Conservation (phyloP, 2,888 invertebrate genomes). For the Allophyes oxyacanthae region DNA sequence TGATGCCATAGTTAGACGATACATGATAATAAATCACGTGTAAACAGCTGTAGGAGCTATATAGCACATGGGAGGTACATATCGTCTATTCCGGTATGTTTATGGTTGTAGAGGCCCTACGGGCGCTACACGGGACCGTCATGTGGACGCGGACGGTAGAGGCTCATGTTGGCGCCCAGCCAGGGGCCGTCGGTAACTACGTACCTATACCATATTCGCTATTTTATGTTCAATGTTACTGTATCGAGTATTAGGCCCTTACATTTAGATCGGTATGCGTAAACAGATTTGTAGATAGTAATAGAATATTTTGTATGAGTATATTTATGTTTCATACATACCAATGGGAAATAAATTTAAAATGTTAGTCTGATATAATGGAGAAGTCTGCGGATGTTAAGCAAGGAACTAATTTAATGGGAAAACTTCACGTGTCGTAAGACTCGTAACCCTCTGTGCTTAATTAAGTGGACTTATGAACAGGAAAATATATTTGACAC, state of each 20-base stretch:
- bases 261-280: conserved; percentile 37
- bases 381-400: neutral
- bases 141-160: conserved; percentile 36
- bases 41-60: conserved; percentile 14
- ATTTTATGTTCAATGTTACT: conserved; percentile 42
- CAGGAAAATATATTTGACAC: conserved; percentile 26
- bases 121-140: conserved; percentile 40
- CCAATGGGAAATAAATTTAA: neutral
- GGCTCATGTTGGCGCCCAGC: conserved; percentile 46
- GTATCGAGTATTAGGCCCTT: conserved; percentile 25
- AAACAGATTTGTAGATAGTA: conserved; percentile 25
- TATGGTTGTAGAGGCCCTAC: conserved; percentile 42
- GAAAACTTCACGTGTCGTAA: conserved; percentile 6
- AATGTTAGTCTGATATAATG: neutral
- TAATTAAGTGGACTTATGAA: too few relatives aligned
- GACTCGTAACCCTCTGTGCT: too few relatives aligned
- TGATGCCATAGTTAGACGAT: conserved; percentile 14
- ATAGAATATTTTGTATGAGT: conserved; percentile 2
- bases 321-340: neutral
- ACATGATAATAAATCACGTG: conserved; percentile 14
- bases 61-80: conserved; percentile 15
- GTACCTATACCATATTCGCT: conserved; percentile 25
- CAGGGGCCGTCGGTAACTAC: conserved; percentile 32
- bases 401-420: neutral
- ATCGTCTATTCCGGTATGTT: conserved; percentile 37